Conservation (phyloP, 1,140 invertebrate species). For the Leptonema lineaticorne region DNA sequence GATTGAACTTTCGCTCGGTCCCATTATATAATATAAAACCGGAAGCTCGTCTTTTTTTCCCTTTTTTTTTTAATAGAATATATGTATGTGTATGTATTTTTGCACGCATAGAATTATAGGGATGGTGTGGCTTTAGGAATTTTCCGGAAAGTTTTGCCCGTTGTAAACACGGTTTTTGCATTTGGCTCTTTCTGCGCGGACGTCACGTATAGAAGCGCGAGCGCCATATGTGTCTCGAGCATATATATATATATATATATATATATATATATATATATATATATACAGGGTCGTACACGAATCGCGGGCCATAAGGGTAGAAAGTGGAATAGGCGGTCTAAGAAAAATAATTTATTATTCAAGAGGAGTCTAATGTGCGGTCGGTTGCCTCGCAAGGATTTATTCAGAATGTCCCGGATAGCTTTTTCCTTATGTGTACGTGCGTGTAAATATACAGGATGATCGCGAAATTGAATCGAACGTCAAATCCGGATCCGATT, state of each 20-base stretch:
- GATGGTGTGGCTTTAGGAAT: not conserved
- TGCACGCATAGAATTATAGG: not conserved
- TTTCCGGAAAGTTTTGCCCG: constrained; percentile 34
- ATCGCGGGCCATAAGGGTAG: not conserved
- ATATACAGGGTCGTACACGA: not conserved
- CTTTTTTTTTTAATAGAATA: too few species aligned
- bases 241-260: too few species aligned
- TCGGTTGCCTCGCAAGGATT: constrained; percentile 30
- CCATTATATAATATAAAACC: too few species aligned
- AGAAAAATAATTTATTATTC: constrained; percentile 40
- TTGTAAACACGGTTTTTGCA: constrained; percentile 41
- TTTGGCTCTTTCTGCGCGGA: constrained; percentile 30
- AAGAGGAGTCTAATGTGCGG: constrained; percentile 32
- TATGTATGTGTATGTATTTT: too few species aligned
- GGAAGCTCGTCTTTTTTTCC: too few species aligned
- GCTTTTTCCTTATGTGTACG: constrained; percentile 26
- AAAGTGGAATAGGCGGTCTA: not conserved
- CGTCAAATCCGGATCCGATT: not conserved
- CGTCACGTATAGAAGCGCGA: constrained; percentile 35
- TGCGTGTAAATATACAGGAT: too few species aligned
- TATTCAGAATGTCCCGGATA: constrained; percentile 31
- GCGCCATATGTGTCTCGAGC: constrained; percentile 13
- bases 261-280: too few species aligned
- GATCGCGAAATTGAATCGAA: too few species aligned
- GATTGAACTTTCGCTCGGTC: too few species aligned